Evolutionary conservation across 1,140 invertebrate genomes (phyloP), one percentile per base, ranked within the genome.

Genomic region (Chymomyza costata): DNA sequence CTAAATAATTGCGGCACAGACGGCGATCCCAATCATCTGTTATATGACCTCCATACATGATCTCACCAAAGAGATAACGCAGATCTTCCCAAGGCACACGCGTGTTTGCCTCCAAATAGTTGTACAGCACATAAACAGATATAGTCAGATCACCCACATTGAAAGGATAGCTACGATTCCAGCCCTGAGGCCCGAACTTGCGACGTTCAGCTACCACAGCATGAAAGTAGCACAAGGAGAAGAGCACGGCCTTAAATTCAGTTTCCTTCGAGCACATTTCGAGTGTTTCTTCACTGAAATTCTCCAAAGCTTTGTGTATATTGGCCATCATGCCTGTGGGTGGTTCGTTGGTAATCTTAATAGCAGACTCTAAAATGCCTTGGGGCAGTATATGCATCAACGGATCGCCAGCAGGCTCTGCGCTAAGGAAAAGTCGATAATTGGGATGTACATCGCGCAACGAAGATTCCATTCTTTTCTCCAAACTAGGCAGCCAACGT

Each of bases 11-110:
- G 34, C 90, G 89, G 82, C 96, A 97, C 0, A 97, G 87, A 11
- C 93, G 86, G 48, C 96, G 87, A 87, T 98, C 96, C 94, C 95
- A 97, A 83, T 97, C 95, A 85, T 97, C 96, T 1, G 95, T 97
- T 65, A 97, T 97, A 82, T 97, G 96, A 0, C 96, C 96, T 7
- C 96, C 96, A 74, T 98, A 98, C 96, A 97, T 97, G 53, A 97
- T 97, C 87, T 98, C 96, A 0, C 96, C 96, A 85, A 97, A 97
- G 1, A 97, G 87, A 84, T 97, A 97, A 3, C 95, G 88, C 44
- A 98, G 87, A 88, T 97, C 95, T 83, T 97, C 95, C 94, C 94
- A 97, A 0, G 95, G 95, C 8, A 97, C 90, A 45, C 91, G 91
- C 11, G 89, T 91, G 84, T 95, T 97, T 37, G 91, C 93, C 83